Conservation (phyloP, 2,797 vertebrate genomes). For the Semaprochilodus insignis region DNA sequence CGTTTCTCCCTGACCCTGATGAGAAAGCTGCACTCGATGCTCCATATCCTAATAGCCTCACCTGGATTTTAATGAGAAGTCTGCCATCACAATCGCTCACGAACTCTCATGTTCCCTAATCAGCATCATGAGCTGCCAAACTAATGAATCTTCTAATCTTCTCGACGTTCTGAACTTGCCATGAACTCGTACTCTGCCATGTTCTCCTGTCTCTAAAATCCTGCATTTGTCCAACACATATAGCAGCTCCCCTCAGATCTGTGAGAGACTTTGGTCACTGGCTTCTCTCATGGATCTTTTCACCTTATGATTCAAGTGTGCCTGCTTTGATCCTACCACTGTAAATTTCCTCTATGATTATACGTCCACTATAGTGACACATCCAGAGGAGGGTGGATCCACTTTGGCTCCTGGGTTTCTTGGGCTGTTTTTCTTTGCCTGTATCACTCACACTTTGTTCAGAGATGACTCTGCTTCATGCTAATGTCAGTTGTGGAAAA, state of each 20-base stretch:
- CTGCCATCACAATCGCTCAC: neutral
- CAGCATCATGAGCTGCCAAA: neutral
- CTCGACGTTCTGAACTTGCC: neutral
- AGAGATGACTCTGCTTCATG: too few species aligned
- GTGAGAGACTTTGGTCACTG: neutral
- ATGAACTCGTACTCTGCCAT: neutral
- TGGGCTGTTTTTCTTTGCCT: too few species aligned
- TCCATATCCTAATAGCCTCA: neutral
- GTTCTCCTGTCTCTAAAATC: neutral
- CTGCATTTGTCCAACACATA: neutral
- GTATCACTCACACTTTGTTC: too few species aligned
- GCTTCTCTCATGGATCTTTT: neutral
- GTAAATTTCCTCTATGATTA: neutral
- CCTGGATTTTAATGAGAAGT: neutral
- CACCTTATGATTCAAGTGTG: neutral
- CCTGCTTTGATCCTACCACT: neutral
- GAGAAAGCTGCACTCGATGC: neutral
- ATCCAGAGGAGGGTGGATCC: too few species aligned
- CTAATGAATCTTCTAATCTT: neutral
- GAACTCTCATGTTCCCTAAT: neutral
- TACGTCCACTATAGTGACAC: neutral
- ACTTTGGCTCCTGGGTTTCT: too few species aligned
- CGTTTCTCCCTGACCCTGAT: neutral
- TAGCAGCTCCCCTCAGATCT: neutral
- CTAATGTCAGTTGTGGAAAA: too few species aligned